Base-by-base conservation (phyloP, 2,113 vertebrate species). In the Misgurnus mizolepis region DNA sequence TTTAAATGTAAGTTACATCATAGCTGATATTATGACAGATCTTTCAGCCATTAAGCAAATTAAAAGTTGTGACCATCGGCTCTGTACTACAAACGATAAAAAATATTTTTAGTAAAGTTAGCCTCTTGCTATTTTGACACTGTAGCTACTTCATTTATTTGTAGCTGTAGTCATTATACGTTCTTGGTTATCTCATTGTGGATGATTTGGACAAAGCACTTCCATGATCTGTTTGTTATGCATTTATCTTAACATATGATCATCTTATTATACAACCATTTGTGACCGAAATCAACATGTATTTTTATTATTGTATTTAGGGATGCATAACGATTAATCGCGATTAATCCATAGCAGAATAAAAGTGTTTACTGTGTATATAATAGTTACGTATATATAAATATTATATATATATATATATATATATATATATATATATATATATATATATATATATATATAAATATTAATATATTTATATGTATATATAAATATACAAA, bases 131-230 rank as follows among this genome's bases (percentile, higher is more conserved):
- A 7, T 49, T 49, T 68, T 14, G 11, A 49, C 10, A 5, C 11
- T 18, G 34, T 72, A 72, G 70, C 53, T 58, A 5, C 9, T 72
- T 72, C 6, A 58, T 58, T 58, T 58, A 58, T 72, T 43, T 72
- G 53, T 58, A 72, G 69, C 50, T 72, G 7, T 55, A 71, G 14
- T 49, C 1, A 4, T 47, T 69, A 34, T 34, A 70, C 7, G 7
- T 55, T 11, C 55, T 22, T n/a, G 50, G 39, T 72, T 0, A 43
- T 71, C 40, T 72, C 39, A 10, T 3, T 72, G 1, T 72, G 40
- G 8, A 72, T 72, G 9, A 18, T 41, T 67, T 67, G 41, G 66
- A 67, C 34, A 41, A 43, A 73, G 10, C 39, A 73, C 70, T 60
- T 73, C 53, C 56, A 41, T 56, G 34, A 72, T 8, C 5, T 14